phyloP scores from a whole-genome alignment of 92 coral and sea anemone species.

The Galaxea fascicularis region DNA sequence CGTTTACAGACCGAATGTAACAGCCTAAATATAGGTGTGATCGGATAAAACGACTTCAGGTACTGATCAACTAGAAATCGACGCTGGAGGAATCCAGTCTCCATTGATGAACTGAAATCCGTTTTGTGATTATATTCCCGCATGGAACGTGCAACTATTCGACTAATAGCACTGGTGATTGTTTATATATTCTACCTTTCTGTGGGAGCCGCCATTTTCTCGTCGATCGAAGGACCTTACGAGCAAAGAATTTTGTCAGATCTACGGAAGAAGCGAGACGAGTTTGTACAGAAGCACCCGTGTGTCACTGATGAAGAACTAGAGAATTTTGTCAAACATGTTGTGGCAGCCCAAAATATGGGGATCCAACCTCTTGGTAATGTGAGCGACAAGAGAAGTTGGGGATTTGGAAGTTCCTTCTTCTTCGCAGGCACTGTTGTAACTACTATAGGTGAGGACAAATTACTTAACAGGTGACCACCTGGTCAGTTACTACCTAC shows the following conservation, averaged over 20 bases:
- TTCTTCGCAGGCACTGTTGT: slow-evolving; percentile 97
- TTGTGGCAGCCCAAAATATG: slow-evolving; percentile 85
- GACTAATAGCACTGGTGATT: slow-evolving; percentile 75
- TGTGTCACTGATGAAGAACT: slow-evolving; percentile 86
- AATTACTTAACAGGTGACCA: slow-evolving; percentile 16
- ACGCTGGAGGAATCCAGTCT: neutral
- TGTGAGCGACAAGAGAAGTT: slow-evolving; percentile 78
- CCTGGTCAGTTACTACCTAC: slow-evolving; percentile 19
- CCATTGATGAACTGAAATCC: neutral
- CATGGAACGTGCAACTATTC: slow-evolving; percentile 92
- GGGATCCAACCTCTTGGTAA: slow-evolving; percentile 85
- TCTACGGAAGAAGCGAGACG: slow-evolving; percentile 74
- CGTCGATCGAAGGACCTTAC: slow-evolving; percentile 96
- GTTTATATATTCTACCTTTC: slow-evolving; percentile 91
- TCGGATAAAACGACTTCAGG: slow-evolving; percentile 8
- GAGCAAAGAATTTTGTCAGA: slow-evolving; percentile 81
- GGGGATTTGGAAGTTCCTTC: slow-evolving; percentile 97
- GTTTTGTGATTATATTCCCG: neutral
- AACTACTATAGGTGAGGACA: slow-evolving; percentile 93
- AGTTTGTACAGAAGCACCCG: slow-evolving; percentile 80
- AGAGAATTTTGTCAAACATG: slow-evolving; percentile 78
- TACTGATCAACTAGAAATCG: neutral
- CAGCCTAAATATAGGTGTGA: slow-evolving; percentile 52
- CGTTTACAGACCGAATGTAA: slow-evolving; percentile 8
- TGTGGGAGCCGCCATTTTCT: slow-evolving; percentile 96